Evolutionary conservation across 2,113 vertebrate species (phyloP).

Genomic region (Cavia aperea): DNA sequence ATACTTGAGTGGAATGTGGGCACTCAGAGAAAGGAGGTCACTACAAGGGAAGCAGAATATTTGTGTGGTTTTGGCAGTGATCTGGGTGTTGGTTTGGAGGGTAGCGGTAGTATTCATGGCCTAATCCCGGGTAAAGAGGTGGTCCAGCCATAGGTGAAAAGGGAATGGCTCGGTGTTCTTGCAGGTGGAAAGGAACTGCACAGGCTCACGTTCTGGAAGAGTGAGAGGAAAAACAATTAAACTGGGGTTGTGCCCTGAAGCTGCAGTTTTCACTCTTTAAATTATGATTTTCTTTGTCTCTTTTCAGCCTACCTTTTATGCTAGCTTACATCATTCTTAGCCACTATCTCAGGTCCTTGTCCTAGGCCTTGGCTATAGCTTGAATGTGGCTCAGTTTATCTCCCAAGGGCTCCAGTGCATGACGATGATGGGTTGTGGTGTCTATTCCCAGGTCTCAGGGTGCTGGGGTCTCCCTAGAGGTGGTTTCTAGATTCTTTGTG

Average conservation of each 20-base stretch:
- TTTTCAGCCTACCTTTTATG: neutral
- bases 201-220: neutral
- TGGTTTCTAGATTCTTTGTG: neutral
- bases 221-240: neutral
- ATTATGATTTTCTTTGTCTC: neutral
- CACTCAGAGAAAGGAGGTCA: neutral
- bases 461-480: neutral
- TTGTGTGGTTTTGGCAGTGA: neutral
- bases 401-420: neutral
- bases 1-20: neutral
- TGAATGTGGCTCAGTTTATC: neutral
- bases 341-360: neutral
- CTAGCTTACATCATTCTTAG: neutral
- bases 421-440: neutral
- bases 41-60: neutral
- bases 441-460: neutral
- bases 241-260: neutral
- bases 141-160: neutral
- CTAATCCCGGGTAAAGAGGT: neutral
- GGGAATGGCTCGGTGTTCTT: neutral
- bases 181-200: neutral
- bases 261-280: neutral
- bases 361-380: neutral
- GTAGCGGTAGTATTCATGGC: neutral
- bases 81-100: neutral